phyloP scores from a whole-genome alignment of 2,113 vertebrate genomes.

The Rattus norvegicus region DNA sequence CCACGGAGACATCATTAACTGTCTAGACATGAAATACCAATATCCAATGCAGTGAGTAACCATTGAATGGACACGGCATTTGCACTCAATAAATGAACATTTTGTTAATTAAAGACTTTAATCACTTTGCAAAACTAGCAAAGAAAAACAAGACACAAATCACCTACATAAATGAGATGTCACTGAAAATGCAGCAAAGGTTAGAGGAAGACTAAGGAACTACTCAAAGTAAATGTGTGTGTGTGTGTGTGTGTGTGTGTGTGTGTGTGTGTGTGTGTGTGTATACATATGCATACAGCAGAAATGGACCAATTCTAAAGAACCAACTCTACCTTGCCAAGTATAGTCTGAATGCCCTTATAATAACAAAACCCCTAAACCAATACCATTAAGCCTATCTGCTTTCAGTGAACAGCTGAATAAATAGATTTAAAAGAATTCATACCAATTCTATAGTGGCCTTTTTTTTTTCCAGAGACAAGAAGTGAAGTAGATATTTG shows the following conservation, averaged over 20 bases:
- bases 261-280: too few species aligned
- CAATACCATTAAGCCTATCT: not conserved
- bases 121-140: not conserved
- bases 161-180: not conserved
- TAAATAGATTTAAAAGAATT: not conserved
- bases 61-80: not conserved
- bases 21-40: not conserved
- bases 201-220: not conserved
- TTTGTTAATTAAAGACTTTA: not conserved
- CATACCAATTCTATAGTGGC: not conserved
- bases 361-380: not conserved
- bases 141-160: not conserved
- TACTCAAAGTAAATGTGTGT: not conserved
- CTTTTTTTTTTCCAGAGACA: not conserved
- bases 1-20: not conserved
- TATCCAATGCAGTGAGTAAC: not conserved
- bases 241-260: too few species aligned
- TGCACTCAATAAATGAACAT: not conserved
- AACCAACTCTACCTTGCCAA: not conserved
- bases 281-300: too few species aligned
- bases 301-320: not conserved
- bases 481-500: not conserved
- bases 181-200: not conserved
- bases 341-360: not conserved
- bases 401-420: not conserved